Evolutionary conservation across 53 echinoderm and acorn worm species (phyloP), one percentile per base, ranked within the genome.

Genomic region (Henricia sp.): DNA sequence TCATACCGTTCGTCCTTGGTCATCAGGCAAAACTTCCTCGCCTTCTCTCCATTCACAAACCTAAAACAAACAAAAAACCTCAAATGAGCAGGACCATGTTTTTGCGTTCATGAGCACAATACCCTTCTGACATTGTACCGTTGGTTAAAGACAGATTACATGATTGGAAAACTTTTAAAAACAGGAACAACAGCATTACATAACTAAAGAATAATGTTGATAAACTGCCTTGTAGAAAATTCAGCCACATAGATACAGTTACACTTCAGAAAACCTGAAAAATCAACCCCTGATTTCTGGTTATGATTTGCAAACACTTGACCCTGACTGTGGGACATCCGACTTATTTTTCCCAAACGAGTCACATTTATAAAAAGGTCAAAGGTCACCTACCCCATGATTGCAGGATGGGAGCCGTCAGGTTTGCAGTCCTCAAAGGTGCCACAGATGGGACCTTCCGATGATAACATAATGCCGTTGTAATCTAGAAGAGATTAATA

Each of bases 351-450:
- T 44, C 44, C 13, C 44, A 44, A 9, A 44, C 44, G 13, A 44
- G 13, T 44, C 6, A 44, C 44, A 29, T 4, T 8, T 32, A 32
- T 6, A 28, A 29, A 29, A 28, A 28, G 17, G 28, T 32, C 33
- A 67, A 28, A 25, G 67, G 5, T 16, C 27, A 38, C 90, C 36
- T 86, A 91, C 94, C 94, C 94, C n/a, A 89, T 68, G 32, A 94
- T 82, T 1, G 82, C 91, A 37, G 94, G 88, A 43, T 88, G 83
- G 16, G 88, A 85, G 0, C 94, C 94, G 70, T 94, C 94, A 14
- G 88, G 90, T 67, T 94, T 94, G 0, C 85, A 86, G 34, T 94
- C 94, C 67, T 94, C 94, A 70, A 88, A 72, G 4, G 85, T 32
- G 29, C 88, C 94, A 6, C 4, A 68, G 2, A 94, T 46, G 23